Percentiles rank a stretch among this genome's conserved stretches.
Evolutionary conservation across 1,140 invertebrate genomes (phyloP).

Genomic region (Coptotermes formosanus): DNA sequence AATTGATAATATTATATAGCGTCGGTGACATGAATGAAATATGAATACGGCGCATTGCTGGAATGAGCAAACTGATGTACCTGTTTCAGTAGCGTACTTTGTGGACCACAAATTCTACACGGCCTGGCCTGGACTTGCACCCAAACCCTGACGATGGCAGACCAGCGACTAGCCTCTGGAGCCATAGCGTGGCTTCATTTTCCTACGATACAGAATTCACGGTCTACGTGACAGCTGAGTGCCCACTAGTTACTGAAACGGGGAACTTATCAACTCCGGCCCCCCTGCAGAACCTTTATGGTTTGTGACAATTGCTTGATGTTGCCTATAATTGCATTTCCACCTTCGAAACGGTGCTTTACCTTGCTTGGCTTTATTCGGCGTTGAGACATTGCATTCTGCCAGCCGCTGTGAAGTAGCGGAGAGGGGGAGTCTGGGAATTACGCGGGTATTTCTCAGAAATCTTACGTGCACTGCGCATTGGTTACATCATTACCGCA

Average conservation of each 20-base stretch:
- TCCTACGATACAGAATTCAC: no score
- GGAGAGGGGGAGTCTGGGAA: neutral
- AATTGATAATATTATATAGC: no score
- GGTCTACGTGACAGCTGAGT: no score
- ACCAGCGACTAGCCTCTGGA: no score
- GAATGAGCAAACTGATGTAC: no score
- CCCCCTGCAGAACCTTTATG: neutral
- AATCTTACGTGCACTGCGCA: neutral
- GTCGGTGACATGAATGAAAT: no score
- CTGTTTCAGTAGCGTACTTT: no score
- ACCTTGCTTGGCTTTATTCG: neutral
- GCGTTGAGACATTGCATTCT: neutral
- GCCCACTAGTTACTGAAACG: neutral
- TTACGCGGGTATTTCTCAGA: neutral
- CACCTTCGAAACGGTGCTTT: neutral
- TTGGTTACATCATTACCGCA: neutral
- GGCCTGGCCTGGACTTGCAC: no score
- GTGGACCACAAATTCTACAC: no score
- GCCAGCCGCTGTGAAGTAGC: neutral
- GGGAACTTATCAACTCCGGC: neutral
- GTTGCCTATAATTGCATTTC: neutral
- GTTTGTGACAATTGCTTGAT: neutral
- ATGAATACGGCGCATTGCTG: no score
- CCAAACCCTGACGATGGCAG: no score
- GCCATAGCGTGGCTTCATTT: no score